Evolutionary conservation across 2,888 invertebrate genomes (phyloP), one percentile per base, ranked within the genome.

Genomic region (Heliconius ethilla): DNA sequence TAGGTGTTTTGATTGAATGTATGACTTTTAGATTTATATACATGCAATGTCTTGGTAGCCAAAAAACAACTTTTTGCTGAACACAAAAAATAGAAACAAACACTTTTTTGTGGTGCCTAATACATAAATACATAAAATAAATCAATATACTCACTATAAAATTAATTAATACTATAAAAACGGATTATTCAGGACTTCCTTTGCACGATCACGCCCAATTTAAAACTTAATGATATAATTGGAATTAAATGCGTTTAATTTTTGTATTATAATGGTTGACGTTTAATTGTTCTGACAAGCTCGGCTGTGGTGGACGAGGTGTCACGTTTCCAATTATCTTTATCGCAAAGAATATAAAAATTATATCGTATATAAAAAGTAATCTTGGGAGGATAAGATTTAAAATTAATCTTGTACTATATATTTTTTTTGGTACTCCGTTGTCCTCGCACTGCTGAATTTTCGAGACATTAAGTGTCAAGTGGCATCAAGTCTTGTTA

Each of bases 301-400:
- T 69, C 25, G 72, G n/a, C 59, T 59, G 59, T 15, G 59, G 59
- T n/a, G n/a, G 72, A 59, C 59, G 33, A 72, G 72, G 72, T 72
- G 72, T 72, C 72, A 72, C 72, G 72, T 72, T 59, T 72, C 59
- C 72, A 59, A 72, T 72, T 72, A 72, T 72, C 59, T 72, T 72
- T 72, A 59, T 72, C 59, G 33, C 72, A 72, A 72, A 59, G 59
- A 72, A 59, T 59, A 72, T 37, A 72, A 72, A 69, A 72, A 72
- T 59, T 7, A 59, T 59, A 37, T 37, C 25, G n/a, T n/a, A n/a
- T 59, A 33, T 59, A 59, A 59, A 22, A 59, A 59, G 40, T 33
- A 72, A 59, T 72, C 72, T 37, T 10, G 1, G 37, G n/a, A 59
- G 13, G 59, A 72, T 72, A 33, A 55, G n/a, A 59, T 69, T n/a